phyloP scores from a whole-genome alignment of 2,888 invertebrate species.

The Pinctada fucata region DNA sequence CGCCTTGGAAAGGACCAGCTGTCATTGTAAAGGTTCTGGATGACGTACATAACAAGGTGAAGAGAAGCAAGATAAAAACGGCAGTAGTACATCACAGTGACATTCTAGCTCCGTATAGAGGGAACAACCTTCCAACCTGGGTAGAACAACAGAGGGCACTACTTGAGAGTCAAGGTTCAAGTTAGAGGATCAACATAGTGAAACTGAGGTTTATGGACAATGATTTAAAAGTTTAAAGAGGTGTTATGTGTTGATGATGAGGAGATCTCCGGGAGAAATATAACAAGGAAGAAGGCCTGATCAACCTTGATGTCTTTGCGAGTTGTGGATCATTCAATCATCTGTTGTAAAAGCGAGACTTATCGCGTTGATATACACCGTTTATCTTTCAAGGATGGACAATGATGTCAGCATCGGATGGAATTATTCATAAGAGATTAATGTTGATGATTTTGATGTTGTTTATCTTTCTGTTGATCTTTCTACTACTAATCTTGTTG shows the following conservation, averaged over 20 bases:
- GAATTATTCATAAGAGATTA: no score
- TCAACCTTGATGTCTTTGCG: not conserved
- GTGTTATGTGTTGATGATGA: no score
- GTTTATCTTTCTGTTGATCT: no score
- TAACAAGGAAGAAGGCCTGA: not conserved
- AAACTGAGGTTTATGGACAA: not conserved
- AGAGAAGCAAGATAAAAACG: not conserved
- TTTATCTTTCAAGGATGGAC: no score
- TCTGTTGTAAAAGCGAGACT: not conserved
- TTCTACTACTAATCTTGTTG: no score
- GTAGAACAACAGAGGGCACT: not conserved
- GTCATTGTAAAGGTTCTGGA: not conserved
- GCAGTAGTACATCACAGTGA: not conserved
- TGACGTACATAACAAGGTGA: not conserved
- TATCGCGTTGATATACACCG: no score
- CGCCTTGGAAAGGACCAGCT: not conserved
- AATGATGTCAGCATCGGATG: no score
- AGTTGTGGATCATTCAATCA: not conserved
- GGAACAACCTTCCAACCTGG: not conserved
- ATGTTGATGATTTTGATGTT: no score
- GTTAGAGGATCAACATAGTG: not conserved
- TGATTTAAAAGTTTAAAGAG: no score
- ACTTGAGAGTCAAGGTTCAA: not conserved
- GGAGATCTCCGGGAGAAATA: no score
- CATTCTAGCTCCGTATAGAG: not conserved